These are phyloP conservation scores for Kryphioiulus occultus DNA, from an alignment of 2,888 invertebrate genomes.

Conservation along the genomic window DNA sequence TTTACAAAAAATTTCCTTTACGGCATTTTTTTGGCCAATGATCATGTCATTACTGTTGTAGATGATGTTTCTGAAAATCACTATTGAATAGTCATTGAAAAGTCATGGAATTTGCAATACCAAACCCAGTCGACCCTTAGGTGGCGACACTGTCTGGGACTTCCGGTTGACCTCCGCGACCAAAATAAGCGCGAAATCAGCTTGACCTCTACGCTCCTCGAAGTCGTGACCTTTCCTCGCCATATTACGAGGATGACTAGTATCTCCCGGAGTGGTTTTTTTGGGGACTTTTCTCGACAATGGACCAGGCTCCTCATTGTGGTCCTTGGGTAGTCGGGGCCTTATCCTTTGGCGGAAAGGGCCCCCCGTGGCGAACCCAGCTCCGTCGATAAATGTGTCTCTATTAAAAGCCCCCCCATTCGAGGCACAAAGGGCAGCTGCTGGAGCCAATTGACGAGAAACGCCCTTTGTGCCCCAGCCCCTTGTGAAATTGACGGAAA, in stretches of 20 bases:
- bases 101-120: too few relatives aligned
- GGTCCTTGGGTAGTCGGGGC: neutral
- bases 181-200: neutral
- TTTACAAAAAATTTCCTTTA: too few relatives aligned
- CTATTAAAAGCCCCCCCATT: neutral
- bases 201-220: neutral
- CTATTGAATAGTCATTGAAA: too few relatives aligned
- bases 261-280: neutral
- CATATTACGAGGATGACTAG: neutral
- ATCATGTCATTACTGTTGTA: neutral
- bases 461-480: neutral
- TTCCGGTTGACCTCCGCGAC: neutral
- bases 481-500: neutral
- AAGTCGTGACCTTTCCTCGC: neutral
- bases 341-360: conserved; percentile 28
- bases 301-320: conserved; percentile 9
- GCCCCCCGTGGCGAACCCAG: neutral
- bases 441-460: neutral
- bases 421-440: neutral
- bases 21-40: neutral
- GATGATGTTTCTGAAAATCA: neutral
- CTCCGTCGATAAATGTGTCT: neutral
- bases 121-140: too few relatives aligned
- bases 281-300: neutral
- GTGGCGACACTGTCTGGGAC: too few relatives aligned